Evolutionary conservation across 2,113 vertebrate species (phyloP), one percentile per base, ranked within the genome.

Genomic region (Dipodomys stephensi): DNA sequence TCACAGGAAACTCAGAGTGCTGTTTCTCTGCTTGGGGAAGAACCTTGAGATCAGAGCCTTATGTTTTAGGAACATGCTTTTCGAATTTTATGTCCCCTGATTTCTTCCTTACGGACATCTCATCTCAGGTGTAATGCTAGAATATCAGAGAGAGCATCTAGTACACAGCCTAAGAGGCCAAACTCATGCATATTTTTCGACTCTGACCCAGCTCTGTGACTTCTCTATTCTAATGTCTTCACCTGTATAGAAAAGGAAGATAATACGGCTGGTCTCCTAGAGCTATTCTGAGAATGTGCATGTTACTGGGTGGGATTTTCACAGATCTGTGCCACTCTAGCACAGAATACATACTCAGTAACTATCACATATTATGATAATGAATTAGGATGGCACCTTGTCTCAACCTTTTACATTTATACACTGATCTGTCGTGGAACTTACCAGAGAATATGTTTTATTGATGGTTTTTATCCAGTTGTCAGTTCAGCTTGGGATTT

Each of bases 361-460:
- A 35, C 4, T 13, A 2, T 65, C 39, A 62, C 19, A 22, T 30
- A 83, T 44, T 91, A 57, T 28, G 68, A 27, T 79, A 57, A 84
- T 62, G 39, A 30, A 19, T 77, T 81, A 65, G 35, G 30, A 23
- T 44, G 22, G 0, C 18, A 46, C 23, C 25, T 11, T 39, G 88
- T 62, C 74, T 76, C 30, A 60, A 5, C 53, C 23, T 4, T 90
- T 79, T 81, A 35, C 78, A 27, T n/a, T 89, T 92, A 19, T 69
- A 92, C 71, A 57, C 83, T 53, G 87, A 49, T 93, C 39, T 81
- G 28, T 67, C 49, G 28, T 77, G 71, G 91, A 84, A 64, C 15
- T 81, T 94, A 44, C 4, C 28, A 67, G 18, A 74, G 19, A 15
- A 49, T 88, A 72, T 67, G 25, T 87, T 86, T 88, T 53, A 16